These are phyloP conservation scores for Sebastes iracundus DNA, from an alignment of 2,797 vertebrate genomes.

Conservation along the genomic window DNA sequence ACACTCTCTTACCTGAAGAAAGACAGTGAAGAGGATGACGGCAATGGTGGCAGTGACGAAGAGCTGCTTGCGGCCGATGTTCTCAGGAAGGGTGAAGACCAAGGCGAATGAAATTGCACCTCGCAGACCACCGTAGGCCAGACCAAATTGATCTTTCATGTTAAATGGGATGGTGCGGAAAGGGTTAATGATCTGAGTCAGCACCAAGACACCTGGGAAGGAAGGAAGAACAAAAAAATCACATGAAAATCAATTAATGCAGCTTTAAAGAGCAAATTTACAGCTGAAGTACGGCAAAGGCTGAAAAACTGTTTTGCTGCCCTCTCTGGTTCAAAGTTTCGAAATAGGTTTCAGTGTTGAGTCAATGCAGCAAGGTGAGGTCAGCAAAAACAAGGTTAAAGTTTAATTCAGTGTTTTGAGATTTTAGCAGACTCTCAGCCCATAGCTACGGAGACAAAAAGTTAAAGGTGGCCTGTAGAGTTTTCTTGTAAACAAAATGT, in stretches of 20 bases:
- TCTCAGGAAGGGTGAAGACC: constrained; percentile 92
- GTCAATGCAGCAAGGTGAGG: neutral
- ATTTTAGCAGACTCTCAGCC: neutral
- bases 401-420: neutral
- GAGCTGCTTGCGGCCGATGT: constrained; percentile 88
- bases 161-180: constrained; percentile 96
- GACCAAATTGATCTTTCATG: constrained; percentile 95
- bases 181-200: constrained; percentile 96
- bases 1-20: constrained; percentile 87
- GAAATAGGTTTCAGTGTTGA: neutral
- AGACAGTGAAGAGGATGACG: constrained; percentile 97
- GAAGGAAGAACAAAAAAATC: neutral
- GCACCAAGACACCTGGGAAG: constrained; percentile 88
- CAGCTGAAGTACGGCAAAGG: fast-evolving
- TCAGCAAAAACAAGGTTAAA: neutral
- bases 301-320: neutral
- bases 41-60: constrained; percentile 93
- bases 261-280: neutral
- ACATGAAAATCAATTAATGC: neutral
- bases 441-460: neutral
- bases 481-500: neutral
- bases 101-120: constrained; percentile 96
- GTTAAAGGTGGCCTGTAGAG: neutral
- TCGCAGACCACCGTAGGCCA: constrained; percentile 94
- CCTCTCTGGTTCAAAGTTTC: neutral